phyloP scores from a whole-genome alignment of 2,113 vertebrate genomes.

The Pungitius pungitius region DNA sequence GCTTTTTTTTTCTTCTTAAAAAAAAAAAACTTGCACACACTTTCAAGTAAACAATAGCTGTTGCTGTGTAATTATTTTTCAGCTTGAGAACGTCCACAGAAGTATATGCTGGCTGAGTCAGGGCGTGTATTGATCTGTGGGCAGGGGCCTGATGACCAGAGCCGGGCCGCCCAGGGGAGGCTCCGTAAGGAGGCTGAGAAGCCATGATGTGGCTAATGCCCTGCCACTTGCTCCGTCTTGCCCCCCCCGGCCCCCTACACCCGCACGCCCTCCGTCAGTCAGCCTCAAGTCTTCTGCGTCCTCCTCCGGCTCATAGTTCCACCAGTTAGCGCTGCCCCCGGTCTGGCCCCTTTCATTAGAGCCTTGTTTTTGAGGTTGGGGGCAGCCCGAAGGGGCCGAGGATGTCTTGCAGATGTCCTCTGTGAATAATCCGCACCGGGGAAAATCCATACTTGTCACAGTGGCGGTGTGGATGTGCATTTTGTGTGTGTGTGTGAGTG shows the following conservation, averaged over 20 bases:
- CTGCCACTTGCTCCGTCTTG: slow-evolving; percentile 73
- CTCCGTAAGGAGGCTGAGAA: slow-evolving; percentile 73
- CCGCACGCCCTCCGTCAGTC: slow-evolving; percentile 54
- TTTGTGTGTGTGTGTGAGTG: slow-evolving; percentile 14
- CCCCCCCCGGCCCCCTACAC: slow-evolving; percentile 1
- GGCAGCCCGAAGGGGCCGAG: slow-evolving; percentile 65
- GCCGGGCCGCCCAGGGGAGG: slow-evolving; percentile 64
- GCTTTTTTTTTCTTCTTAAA: background rate
- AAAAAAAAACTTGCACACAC: slow-evolving; percentile 44
- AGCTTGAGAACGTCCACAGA: slow-evolving; percentile 77
- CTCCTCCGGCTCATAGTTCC: slow-evolving; percentile 58
- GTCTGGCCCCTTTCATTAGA: slow-evolving; percentile 75
- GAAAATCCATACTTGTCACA: slow-evolving; percentile 87
- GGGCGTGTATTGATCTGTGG: slow-evolving; percentile 73
- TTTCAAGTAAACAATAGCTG: slow-evolving; percentile 72
- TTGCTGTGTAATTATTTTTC: slow-evolving; percentile 80
- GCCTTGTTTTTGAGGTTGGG: slow-evolving; percentile 63
- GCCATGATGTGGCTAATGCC: slow-evolving; percentile 82
- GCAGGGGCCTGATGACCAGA: slow-evolving; percentile 75
- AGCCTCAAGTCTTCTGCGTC: slow-evolving; percentile 63
- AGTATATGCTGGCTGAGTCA: slow-evolving; percentile 62
- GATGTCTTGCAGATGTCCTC: slow-evolving; percentile 80
- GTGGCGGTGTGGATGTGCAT: slow-evolving; percentile 58
- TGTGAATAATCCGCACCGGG: slow-evolving; percentile 80
- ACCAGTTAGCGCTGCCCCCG: slow-evolving; percentile 62